Evolutionary conservation across 2,888 invertebrate species (phyloP), one percentile per base, ranked within the genome.

Genomic region (Synergus japonicus): DNA sequence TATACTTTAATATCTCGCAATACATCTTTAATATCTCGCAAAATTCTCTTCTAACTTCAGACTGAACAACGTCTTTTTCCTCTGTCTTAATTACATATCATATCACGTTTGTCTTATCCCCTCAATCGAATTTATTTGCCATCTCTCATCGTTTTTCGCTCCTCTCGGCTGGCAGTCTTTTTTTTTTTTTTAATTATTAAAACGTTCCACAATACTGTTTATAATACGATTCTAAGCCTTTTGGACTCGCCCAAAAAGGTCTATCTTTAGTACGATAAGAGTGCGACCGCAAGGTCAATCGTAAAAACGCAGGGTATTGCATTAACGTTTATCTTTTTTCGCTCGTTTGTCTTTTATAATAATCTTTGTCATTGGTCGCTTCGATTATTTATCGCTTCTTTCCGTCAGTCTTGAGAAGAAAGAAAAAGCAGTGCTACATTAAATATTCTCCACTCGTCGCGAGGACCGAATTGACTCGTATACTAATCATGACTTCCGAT

Each of bases 131-230:
- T 60, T 44, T 63, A 41, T 37, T 76, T 60, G 65, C 58, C 54
- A 76, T 46, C 54, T 76, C 76, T 67, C 49, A 29, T 67, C 49
- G 76, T 84, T 84, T 78, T 79, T 78, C 81, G 82, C 80, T 83
- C 83, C 83, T 86, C 83, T 88, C 86, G 85, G 83, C 84, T 87
- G 88, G 87, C 90, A 90, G 90, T 90, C 90, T 90, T 83, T 86
- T 87, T 29, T 83, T 78, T 85, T 87, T 29, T 83, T 78, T 85
- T 87, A 84, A 85, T 85, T 85, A 84, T 83, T 90, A 88, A 37
- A 88, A 87, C 83, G 81, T 88, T 89, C 88, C 87, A 88, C 90
- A 92, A 92, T 92, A 92, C 92, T 92, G 91, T 88, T 91, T 87
- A 91, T 91, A 91, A 91, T 91, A 91, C 90, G 86, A 89, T 90